A percentile compares a stretch with the other conserved stretches of the same genome.
Evolutionary conservation across 2,888 invertebrate genomes (phyloP).

Genomic region (Euzetes globulus): DNA sequence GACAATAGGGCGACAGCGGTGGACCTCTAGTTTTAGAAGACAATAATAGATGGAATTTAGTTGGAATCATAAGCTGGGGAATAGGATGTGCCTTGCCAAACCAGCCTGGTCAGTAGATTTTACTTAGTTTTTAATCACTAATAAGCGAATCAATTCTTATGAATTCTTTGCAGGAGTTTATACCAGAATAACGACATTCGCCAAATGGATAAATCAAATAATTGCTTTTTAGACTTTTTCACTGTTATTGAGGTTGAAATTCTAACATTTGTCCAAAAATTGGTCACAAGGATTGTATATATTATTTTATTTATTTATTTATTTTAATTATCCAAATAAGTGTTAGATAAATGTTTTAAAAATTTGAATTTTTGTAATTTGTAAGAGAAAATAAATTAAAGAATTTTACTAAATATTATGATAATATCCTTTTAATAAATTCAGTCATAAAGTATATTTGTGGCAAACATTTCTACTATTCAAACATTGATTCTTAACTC

Average conservation of each 20-base stretch:
- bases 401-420: too few species aligned
- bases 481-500: too few species aligned
- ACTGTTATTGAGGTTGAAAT: not conserved
- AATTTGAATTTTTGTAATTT: not conserved
- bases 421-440: too few species aligned
- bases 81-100: slow-evolving; percentile 44
- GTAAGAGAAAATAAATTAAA: too few species aligned
- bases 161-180: slow-evolving; percentile 44
- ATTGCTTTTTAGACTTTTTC: slow-evolving; percentile 43
- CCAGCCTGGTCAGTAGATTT: slow-evolving; percentile 41
- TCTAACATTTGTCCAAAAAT: not conserved
- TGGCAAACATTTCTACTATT: too few species aligned
- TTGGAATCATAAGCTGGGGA: slow-evolving; percentile 46
- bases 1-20: slow-evolving; percentile 44
- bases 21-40: slow-evolving; percentile 44
- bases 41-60: slow-evolving; percentile 43
- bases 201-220: slow-evolving; percentile 45
- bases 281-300: slow-evolving; percentile 12
- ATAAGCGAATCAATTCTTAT: slow-evolving; percentile 42
- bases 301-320: slow-evolving; percentile 25
- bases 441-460: too few species aligned
- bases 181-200: slow-evolving; percentile 44
- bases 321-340: not conserved
- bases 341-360: not conserved
- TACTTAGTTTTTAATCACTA: not conserved